Conservation (phyloP, 2,888 invertebrate genomes). For the Girardia tigrina region DNA sequence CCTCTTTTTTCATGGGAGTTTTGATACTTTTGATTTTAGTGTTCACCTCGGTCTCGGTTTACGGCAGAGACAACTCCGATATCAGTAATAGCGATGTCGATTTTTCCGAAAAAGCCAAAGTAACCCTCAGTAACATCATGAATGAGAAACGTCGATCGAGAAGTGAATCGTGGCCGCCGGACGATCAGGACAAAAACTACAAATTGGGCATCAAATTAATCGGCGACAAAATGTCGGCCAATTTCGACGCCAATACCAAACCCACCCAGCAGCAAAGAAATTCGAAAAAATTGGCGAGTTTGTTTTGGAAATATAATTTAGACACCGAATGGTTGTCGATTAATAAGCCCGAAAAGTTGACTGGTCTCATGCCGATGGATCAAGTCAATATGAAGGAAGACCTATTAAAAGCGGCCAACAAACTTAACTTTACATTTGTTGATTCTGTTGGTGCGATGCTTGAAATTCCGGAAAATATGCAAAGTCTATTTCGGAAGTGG, state of each 20-base stretch:
- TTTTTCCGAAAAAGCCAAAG: slow-evolving; percentile 6
- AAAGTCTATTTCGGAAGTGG: slow-evolving; percentile 41
- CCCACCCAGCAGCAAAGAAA: neutral
- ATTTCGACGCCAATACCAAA: neutral
- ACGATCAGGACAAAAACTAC: neutral
- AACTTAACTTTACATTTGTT: slow-evolving; percentile 21
- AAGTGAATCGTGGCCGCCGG: slow-evolving; percentile 3
- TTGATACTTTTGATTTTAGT: neutral
- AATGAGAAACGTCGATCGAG: slow-evolving; percentile 11
- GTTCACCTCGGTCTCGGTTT: neutral
- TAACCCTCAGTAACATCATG: neutral
- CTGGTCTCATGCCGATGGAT: neutral
- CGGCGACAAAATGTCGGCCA: neutral
- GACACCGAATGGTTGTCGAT: neutral
- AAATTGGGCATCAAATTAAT: neutral
- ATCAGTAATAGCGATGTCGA: neutral
- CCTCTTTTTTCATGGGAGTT: neutral
- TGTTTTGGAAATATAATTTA: neutral
- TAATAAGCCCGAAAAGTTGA: neutral
- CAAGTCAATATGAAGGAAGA: neutral
- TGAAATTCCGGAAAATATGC: neutral
- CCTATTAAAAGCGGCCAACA: neutral
- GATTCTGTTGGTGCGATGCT: slow-evolving; percentile 18
- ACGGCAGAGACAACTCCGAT: neutral
- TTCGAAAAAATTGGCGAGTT: slow-evolving; percentile 1